Base-by-base conservation (phyloP, 1,140 invertebrate species). In the Epicauta chinensis region DNA sequence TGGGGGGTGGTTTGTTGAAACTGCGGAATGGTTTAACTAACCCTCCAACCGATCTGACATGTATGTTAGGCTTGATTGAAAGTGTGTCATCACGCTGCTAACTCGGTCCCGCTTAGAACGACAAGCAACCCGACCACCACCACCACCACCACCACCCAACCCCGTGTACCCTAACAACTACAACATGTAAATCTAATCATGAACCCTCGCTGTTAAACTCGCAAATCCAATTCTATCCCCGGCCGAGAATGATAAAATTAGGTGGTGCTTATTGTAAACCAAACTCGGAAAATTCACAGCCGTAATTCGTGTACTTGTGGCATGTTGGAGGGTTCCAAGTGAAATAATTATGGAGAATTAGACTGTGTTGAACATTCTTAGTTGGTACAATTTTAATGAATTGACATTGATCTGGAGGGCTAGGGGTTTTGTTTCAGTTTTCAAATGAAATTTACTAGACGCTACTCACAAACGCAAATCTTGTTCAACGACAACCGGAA, bases 231-330 rank as follows among this genome's bases (percentile, higher is more conserved):
- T 70, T 70, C 62, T 59, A 50, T 44, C 51, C 64, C 65, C 59
- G 58, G 41, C 62, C 58, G 61, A 64, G 63, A 65, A 64, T 71
- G 67, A 71, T 71, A 65, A 69, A 71, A 71, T 71, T 71, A 71
- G 62, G 56, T 56, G 59, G 58, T 65, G 62, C 65, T 71, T 71
- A 71, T 72, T 73, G 68, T 71, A 73, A 72, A 72, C 69, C 69
- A 71, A 72, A 72, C 68, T 70, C 60, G 62, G 64, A 63, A 69
- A 71, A 72, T 71, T 70, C 61, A 60, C 61, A 62, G 48, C 59
- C 59, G 57, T 66, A 70, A 68, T 68, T 66, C 62, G 58, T 59
- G 60, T 65, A 63, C 58, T 65, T 66, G 67, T 59, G 62, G 64
- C 58, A 16, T 23, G 23, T 23, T 47, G 36, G 44, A 55, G 58